Conservation (phyloP, 2,113 vertebrate genomes). For the Lepus europaeus region DNA sequence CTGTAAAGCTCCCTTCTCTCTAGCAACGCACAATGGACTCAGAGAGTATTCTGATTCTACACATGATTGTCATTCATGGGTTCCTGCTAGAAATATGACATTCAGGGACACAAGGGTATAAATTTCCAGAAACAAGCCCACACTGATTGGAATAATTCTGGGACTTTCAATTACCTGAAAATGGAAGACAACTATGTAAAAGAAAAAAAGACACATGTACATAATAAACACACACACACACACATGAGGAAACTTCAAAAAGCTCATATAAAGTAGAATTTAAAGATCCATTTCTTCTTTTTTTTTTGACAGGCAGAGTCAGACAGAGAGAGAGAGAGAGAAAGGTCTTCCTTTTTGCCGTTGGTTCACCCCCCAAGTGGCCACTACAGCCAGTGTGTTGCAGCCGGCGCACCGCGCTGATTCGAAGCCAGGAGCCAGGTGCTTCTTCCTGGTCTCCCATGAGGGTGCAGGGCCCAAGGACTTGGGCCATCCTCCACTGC, state of each 20-base stretch:
- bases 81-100: conserved; percentile 12
- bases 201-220: neutral
- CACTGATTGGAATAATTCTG: conserved; percentile 55
- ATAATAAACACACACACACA: neutral
- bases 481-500: too few relatives aligned
- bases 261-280: too few relatives aligned
- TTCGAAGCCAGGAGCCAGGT: too few relatives aligned
- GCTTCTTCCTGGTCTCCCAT: too few relatives aligned
- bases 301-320: too few relatives aligned
- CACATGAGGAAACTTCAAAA: neutral
- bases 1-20: conserved; percentile 78
- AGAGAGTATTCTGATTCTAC: conserved; percentile 67
- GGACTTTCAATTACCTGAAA: conserved; percentile 47
- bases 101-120: conserved; percentile 26
- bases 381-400: too few relatives aligned
- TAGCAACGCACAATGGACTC: conserved; percentile 70
- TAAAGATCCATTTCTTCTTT: too few relatives aligned
- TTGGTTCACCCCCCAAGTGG: too few relatives aligned
- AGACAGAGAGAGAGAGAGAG: too few relatives aligned
- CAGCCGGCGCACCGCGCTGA: too few relatives aligned
- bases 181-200: neutral
- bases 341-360: too few relatives aligned
- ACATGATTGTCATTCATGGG: neutral
- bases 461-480: too few relatives aligned
- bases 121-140: conserved; percentile 69